These are phyloP conservation scores for Gila orcuttii DNA, from an alignment of 2,113 vertebrate species.

Conservation along the genomic window DNA sequence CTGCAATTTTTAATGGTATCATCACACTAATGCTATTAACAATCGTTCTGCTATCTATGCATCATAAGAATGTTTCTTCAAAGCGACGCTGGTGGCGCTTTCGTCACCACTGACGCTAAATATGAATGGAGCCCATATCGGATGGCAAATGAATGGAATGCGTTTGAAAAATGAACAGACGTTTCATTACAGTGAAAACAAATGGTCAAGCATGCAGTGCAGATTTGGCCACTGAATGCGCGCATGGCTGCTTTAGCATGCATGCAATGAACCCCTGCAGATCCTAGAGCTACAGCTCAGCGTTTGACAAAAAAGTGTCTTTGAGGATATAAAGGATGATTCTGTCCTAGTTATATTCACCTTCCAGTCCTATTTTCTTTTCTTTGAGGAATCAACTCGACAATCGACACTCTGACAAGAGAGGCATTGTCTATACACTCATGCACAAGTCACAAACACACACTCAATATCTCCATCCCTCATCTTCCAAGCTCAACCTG, in stretches of 20 bases:
- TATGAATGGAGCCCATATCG: constrained; percentile 25
- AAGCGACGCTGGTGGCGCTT: constrained; percentile 4
- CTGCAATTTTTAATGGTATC: not conserved
- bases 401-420: not conserved
- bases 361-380: constrained; percentile 7
- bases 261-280: not conserved
- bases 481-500: constrained; percentile 39
- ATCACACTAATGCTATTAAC: constrained; percentile 38
- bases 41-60: not conserved
- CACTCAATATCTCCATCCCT: not conserved
- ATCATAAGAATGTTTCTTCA: constrained; percentile 12
- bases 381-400: constrained; percentile 9
- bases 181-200: constrained; percentile 33
- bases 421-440: not conserved
- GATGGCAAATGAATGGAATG: constrained; percentile 30
- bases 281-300: not conserved
- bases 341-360: constrained; percentile 8
- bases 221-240: not conserved
- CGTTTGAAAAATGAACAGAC: constrained; percentile 32
- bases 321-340: not conserved
- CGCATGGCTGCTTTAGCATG: not conserved
- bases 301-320: not conserved
- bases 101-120: constrained; percentile 10
- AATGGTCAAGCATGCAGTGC: constrained; percentile 18
- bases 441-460: not conserved